Evolutionary conservation across 2,888 invertebrate genomes (phyloP), one percentile per base, ranked within the genome.

Genomic region (Drosophila birchii): DNA sequence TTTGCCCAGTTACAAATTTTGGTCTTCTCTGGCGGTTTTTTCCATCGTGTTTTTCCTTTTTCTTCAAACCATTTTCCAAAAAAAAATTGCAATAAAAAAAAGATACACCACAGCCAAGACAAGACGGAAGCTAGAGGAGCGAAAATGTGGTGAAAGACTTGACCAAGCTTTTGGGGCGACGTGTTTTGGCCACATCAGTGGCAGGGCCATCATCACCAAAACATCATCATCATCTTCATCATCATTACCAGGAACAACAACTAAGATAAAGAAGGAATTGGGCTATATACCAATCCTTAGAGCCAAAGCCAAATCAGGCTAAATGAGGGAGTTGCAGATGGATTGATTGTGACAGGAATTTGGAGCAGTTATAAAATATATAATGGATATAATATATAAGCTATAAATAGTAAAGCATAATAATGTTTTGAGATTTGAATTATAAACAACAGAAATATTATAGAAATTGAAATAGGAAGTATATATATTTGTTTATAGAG

Each of bases 1-100:
- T 81, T 87, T 87, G 67, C 67, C 79, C 77, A 77, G 86, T 75
- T 75, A 76, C 80, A 70, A 79, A 80, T 61, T 80, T 81, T 38
- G 60, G 54, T 55, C 64, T 64, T 64, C 64, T 63, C 68, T 49
- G 47, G 55, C 68, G 68, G 41, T 57, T 69, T 51, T 57, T 54
- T n/a, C 57, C 4, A 18, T 20, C 23, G 26, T 18, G 12, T 36
- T 47, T 45, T 26, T 34, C 26, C 4, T 41, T 51, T 43, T 67
- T 29, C 29, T 26, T 51, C 47, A 26, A 55, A 32, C 68, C 55
- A 32, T 47, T 54, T 55, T 56, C n/a, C 57, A 39, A 51, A 41
- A 55, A 60, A 55, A 49, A 55, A 57, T 26, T 5, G 26, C 4
- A 26, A 29, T 7, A 11, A 11, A 34, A 34, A 34, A 34, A 34